Evolutionary conservation across 2,888 invertebrate species (phyloP).

Genomic region (Phasia obesa): DNA sequence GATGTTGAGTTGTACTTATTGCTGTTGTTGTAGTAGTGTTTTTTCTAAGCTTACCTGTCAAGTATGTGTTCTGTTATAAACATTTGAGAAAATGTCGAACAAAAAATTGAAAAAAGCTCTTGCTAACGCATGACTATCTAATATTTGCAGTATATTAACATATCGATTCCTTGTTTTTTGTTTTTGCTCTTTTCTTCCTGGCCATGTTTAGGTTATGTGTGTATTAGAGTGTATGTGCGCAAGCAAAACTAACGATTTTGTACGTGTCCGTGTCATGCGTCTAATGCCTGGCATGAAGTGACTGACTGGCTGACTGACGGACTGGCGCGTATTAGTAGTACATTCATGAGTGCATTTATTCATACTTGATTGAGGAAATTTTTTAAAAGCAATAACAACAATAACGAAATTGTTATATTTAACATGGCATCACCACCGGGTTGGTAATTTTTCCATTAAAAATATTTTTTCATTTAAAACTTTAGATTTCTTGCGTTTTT

Average conservation of each 20-base stretch:
- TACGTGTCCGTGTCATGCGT: constrained; percentile 70
- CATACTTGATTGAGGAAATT: constrained; percentile 38
- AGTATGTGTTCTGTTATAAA: constrained; percentile 65
- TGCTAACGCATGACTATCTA: constrained; percentile 70
- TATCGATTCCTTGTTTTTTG: constrained; percentile 64
- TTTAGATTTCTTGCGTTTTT: constrained; percentile 1
- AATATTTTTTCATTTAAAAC: not conserved
- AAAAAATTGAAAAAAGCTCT: constrained; percentile 52
- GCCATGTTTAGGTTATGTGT: constrained; percentile 13
- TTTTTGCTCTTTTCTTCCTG: constrained; percentile 18
- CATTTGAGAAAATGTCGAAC: constrained; percentile 26
- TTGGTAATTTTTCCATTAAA: constrained; percentile 46
- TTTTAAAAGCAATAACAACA: constrained; percentile 33
- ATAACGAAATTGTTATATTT: constrained; percentile 46
- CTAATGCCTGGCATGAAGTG: constrained; percentile 69
- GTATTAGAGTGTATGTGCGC: constrained; percentile 18
- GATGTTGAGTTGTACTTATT: constrained; percentile 42
- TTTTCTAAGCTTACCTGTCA: constrained; percentile 70
- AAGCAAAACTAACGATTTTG: constrained; percentile 59
- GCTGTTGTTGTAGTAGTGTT: constrained; percentile 38
- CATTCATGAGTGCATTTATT: constrained; percentile 25
- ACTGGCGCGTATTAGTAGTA: constrained; percentile 47
- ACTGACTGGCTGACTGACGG: constrained; percentile 54
- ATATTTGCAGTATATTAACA: constrained; percentile 70
- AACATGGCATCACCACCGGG: constrained; percentile 68